A percentile compares a stretch with the other conserved stretches of the same genome.
Evolutionary conservation across 2,113 vertebrate species (phyloP).

Genomic region (Periophthalmodon schlosseri): DNA sequence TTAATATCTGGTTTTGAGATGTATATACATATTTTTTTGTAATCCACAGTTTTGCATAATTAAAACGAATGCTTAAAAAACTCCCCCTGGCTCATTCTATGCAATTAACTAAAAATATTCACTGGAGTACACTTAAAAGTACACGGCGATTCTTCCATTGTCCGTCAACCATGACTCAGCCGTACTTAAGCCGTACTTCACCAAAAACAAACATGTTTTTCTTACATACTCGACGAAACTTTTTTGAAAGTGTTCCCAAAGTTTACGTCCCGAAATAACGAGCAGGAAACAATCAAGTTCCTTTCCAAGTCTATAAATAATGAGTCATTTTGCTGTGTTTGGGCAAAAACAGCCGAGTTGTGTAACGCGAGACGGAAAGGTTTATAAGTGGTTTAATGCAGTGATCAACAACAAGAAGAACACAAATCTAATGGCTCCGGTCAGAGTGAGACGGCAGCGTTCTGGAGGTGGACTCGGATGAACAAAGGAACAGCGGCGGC

Average conservation of each 20-base stretch:
- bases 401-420: constrained; percentile 29
- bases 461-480: constrained; percentile 43
- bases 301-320: background rate
- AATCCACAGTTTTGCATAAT: background rate
- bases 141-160: background rate
- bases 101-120: background rate
- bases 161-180: background rate
- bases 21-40: too few relatives aligned
- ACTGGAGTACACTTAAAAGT: background rate
- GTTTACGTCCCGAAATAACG: background rate
- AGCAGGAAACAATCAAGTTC: background rate
- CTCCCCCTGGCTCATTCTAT: background rate
- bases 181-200: background rate
- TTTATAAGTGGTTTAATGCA: constrained; percentile 13
- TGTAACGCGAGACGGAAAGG: background rate
- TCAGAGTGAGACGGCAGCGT: constrained; percentile 38
- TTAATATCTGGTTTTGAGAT: background rate
- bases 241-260: background rate
- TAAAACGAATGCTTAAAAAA: background rate
- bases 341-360: background rate
- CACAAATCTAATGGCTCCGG: constrained; percentile 28
- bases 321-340: background rate
- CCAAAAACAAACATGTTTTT: background rate
- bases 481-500: constrained; percentile 36
- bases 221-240: background rate